These are phyloP conservation scores for Calcarius lapponicus DNA, from an alignment of 2,797 vertebrate genomes.

Conservation along the genomic window DNA sequence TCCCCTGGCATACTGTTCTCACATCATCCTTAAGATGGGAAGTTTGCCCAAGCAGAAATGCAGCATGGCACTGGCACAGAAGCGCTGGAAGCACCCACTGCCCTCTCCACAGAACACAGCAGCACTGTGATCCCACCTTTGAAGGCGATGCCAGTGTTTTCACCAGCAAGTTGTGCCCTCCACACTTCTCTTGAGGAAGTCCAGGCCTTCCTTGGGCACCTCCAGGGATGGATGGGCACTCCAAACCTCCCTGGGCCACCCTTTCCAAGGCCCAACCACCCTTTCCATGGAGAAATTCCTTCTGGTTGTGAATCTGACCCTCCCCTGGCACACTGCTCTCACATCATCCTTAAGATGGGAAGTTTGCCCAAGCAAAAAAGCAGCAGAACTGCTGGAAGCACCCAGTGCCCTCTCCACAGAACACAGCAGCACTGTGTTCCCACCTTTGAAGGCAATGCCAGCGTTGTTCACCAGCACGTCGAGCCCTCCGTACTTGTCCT, in stretches of 20 bases:
- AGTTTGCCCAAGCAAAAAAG: neutral
- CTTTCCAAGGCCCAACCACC: rapidly evolving
- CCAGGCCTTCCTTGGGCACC: neutral
- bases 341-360: neutral
- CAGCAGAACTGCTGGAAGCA: rapidly evolving
- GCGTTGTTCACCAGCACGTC: constrained; percentile 91
- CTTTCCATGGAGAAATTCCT: rapidly evolving
- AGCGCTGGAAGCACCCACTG: no score
- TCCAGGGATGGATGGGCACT: neutral
- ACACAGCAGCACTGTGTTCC: no score
- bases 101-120: no score
- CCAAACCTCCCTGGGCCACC: neutral
- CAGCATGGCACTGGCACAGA: no score
- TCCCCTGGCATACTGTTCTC: no score
- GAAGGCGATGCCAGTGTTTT: no score
- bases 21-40: no score
- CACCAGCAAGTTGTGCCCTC: no score
- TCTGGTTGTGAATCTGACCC: rapidly evolving
- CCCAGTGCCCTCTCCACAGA: neutral
- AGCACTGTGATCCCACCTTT: no score
- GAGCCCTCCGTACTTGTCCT: constrained; percentile 81
- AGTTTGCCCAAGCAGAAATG: no score
- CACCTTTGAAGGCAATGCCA: constrained; percentile 89
- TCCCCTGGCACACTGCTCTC: neutral
- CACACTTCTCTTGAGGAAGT: no score